Base-by-base conservation (phyloP, 2,797 vertebrate genomes). In the Anguilla pacifica region DNA sequence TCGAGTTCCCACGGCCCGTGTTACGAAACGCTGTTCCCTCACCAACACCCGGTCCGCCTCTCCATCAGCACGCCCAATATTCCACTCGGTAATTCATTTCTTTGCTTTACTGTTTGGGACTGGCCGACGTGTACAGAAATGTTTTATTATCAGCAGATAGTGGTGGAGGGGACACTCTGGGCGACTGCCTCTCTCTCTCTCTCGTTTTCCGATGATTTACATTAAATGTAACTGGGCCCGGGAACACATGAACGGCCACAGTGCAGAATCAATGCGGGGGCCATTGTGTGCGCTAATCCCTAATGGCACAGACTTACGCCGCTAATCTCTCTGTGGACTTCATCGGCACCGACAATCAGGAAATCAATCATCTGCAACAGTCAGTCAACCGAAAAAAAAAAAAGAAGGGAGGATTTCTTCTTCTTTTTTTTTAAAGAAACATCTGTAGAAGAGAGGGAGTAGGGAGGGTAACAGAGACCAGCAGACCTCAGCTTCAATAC, bases 211-310 rank as follows among this genome's bases (percentile, higher is more conserved):
- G 22, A 51, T 81, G 39, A 81, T 81, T 81, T 81, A 81, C 19
- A 46, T 81, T 1, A 81, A 49, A 81, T 25, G 77, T 49, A 81
- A 81, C 77, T 15, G 22, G 46, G 49, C 43, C 43, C 2, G 3
- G 5, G 35, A 17, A 46, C 46, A 39, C 74, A 46, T 79, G 39
- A 46, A 79, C 22, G 0, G 39, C 43, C n/a, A 3, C 39, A 51
- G 46, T 51, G 77, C 77, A 81, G 49, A 81, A 81, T 81, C 77
- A 51, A 81, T 81, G 77, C 39, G 77, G 19, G 46, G 9, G 19
- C 28, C 77, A 51, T 51, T 81, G 77, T 81, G 5, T 49, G 39
- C 43, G 9, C 22, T 31, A 25, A 19, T 51, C 43, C 77, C 77
- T 25, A 81, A 22, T n/a, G 46, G 77, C 2, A 25, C 77, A 51